These are phyloP conservation scores for Cyprinella venusta DNA, from an alignment of 2,797 vertebrate species.

Conservation along the genomic window DNA sequence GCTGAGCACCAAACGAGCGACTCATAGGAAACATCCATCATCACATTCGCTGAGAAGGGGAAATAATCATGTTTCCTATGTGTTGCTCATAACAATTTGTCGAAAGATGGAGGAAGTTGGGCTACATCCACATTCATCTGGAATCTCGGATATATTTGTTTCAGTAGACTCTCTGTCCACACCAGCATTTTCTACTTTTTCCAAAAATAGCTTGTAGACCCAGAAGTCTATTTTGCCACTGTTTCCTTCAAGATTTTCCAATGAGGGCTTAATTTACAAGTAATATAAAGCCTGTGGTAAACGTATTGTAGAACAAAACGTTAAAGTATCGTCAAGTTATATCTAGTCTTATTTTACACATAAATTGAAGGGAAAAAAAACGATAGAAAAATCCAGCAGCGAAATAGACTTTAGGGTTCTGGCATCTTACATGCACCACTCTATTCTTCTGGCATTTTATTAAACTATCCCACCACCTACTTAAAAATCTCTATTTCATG, in stretches of 20 bases:
- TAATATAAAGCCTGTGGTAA: background rate
- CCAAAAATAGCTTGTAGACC: no score
- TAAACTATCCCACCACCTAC: background rate
- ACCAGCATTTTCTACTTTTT: background rate
- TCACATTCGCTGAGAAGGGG: conserved; percentile 22
- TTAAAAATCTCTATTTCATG: background rate
- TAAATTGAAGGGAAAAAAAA: no score
- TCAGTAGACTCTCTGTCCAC: background rate
- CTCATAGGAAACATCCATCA: conserved; percentile 41
- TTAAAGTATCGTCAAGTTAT: background rate
- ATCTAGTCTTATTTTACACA: background rate
- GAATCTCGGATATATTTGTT: background rate
- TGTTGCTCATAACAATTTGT: conserved; percentile 12
- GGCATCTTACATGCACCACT: background rate
- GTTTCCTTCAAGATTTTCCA: no score
- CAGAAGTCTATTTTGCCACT: no score
- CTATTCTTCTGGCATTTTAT: background rate
- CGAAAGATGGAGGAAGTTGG: conserved; percentile 9
- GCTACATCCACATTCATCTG: background rate
- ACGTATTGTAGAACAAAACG: background rate
- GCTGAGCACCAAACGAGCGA: conserved; percentile 38
- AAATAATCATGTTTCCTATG: conserved; percentile 40
- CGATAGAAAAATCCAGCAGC: background rate
- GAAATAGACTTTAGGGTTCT: background rate
- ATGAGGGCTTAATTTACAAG: background rate